A percentile compares a stretch with the other conserved stretches of the same genome.
Conservation (phyloP, 2,113 vertebrate species). For the Semnornis frantzii region DNA sequence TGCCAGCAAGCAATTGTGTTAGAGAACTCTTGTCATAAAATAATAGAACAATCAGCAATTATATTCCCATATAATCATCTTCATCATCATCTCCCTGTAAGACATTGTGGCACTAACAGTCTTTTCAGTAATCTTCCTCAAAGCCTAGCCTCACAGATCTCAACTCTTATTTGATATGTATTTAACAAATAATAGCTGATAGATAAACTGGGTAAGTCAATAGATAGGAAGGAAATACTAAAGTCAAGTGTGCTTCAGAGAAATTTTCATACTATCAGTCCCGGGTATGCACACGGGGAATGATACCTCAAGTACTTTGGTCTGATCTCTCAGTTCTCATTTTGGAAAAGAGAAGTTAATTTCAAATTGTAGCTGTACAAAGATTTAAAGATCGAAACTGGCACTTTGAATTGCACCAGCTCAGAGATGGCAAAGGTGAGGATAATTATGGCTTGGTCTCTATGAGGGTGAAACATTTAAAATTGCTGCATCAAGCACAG, state of each 20-base stretch:
- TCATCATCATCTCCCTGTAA: neutral
- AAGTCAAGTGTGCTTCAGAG: constrained; percentile 20
- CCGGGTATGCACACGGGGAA: neutral
- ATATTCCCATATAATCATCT: neutral
- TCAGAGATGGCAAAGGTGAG: neutral
- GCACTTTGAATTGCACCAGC: neutral
- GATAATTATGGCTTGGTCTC: neutral
- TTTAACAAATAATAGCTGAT: neutral
- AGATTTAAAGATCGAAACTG: neutral
- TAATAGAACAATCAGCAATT: neutral
- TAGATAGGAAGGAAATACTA: constrained; percentile 2
- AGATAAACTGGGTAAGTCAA: neutral
- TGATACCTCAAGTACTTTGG: neutral
- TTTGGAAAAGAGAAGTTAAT: neutral
- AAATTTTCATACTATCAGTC: neutral
- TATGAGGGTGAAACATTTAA: neutral
- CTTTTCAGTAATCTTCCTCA: neutral
- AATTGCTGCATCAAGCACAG: constrained; percentile 2
- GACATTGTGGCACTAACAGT: neutral
- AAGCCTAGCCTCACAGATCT: neutral
- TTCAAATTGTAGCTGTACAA: neutral
- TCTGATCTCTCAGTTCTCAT: neutral
- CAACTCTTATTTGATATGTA: neutral
- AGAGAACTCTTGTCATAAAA: neutral
- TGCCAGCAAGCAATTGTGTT: neutral